These are phyloP conservation scores for Ceratosolen solmsi DNA, from an alignment of 1,140 invertebrate genomes.

Conservation along the genomic window DNA sequence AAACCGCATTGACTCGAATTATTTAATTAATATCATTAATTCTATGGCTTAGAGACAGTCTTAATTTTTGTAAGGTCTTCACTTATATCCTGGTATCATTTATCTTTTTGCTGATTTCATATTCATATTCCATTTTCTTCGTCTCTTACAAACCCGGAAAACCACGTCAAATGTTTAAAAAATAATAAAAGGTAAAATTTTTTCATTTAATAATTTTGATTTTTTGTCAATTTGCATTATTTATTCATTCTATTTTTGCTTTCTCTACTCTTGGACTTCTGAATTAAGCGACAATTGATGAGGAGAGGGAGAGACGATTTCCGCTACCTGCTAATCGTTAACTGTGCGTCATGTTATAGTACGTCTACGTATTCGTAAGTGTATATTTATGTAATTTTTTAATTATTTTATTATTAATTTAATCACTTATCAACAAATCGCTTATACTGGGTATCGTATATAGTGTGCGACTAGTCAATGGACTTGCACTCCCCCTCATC, in stretches of 20 bases:
- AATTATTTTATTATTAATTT: neutral
- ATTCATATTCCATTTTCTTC: neutral
- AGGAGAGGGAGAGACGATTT: too few relatives aligned
- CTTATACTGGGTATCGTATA: constrained; percentile 42
- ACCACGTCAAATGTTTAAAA: constrained; percentile 14
- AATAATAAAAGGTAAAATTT: neutral
- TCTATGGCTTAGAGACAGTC: constrained; percentile 68
- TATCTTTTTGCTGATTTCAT: neutral
- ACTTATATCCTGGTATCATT: constrained; percentile 30
- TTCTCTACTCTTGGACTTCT: neutral
- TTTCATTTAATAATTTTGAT: constrained; percentile 48
- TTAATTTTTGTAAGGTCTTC: constrained; percentile 61
- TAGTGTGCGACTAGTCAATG: constrained; percentile 51
- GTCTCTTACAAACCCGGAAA: neutral
- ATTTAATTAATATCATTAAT: constrained; percentile 63
- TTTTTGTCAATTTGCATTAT: constrained; percentile 27
- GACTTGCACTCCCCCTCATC: neutral
- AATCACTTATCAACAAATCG: constrained; percentile 26
- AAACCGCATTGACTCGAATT: constrained; percentile 59
- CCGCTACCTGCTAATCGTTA: neutral
- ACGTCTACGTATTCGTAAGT: constrained; percentile 35
- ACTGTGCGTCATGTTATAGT: constrained; percentile 46
- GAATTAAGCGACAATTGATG: too few relatives aligned
- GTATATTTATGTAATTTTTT: constrained; percentile 31
- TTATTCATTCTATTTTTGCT: neutral